These are phyloP conservation scores for Tetranychus cinnabarinus DNA, from an alignment of 1,140 invertebrate species.

Conservation along the genomic window DNA sequence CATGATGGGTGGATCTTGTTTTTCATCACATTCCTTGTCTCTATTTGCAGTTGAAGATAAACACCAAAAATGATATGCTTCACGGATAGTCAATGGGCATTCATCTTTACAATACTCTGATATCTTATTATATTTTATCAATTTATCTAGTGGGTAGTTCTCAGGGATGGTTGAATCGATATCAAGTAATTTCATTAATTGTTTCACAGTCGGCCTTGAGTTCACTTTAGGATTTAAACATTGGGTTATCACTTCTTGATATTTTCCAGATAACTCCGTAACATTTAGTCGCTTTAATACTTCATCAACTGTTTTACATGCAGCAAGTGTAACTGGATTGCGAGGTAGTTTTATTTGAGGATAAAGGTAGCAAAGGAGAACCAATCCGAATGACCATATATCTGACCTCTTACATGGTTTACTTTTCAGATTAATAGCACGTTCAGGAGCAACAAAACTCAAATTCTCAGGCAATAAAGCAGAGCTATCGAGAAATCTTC, in stretches of 20 bases:
- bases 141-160: not conserved
- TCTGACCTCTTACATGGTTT: conserved; percentile 39
- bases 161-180: not conserved
- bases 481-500: conserved; percentile 1
- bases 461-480: conserved; percentile 2
- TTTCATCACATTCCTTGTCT: not conserved
- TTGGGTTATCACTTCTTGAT: not conserved
- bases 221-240: not conserved
- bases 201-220: not conserved
- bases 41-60: conserved; percentile 3
- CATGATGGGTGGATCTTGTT: conserved; percentile 8
- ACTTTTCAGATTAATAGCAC: not conserved
- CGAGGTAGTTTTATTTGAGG: conserved; percentile 3
- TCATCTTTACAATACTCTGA: not conserved
- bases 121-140: not conserved
- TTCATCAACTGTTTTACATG: conserved; percentile 2
- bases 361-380: conserved; percentile 50
- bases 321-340: conserved; percentile 4
- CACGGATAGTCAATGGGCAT: conserved; percentile 5
- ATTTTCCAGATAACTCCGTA: conserved; percentile 2
- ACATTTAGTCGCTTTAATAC: conserved; percentile 3
- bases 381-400: conserved; percentile 71
- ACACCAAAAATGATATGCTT: conserved; percentile 12
- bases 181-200: conserved; percentile 2
- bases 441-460: conserved; percentile 7